These are phyloP conservation scores for Mythimna ferrago DNA, from an alignment of 2,888 invertebrate genomes.

Conservation along the genomic window DNA sequence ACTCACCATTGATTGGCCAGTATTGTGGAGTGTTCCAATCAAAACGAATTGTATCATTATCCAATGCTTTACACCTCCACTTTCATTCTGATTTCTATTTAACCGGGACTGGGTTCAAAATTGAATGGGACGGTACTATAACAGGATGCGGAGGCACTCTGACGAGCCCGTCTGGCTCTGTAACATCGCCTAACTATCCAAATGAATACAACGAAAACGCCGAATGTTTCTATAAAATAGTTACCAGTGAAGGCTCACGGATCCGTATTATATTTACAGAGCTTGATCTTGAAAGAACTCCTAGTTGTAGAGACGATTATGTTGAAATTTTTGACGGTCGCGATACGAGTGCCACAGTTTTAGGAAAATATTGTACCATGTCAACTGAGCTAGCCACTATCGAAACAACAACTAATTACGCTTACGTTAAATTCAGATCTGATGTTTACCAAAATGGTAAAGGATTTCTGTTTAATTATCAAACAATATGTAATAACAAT, in stretches of 20 bases:
- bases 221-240: constrained; percentile 95
- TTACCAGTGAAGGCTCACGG: constrained; percentile 93
- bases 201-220: constrained; percentile 92
- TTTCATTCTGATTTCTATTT: constrained; percentile 94
- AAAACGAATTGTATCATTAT: constrained; percentile 93
- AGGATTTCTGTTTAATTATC: constrained; percentile 95
- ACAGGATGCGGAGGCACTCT: constrained; percentile 96
- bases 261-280: constrained; percentile 93
- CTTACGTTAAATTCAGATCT: constrained; percentile 93
- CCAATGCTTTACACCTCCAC: constrained; percentile 93
- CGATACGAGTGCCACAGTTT: constrained; percentile 86
- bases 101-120: constrained; percentile 92
- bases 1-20: constrained; percentile 94
- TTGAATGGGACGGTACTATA: constrained; percentile 85
- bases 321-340: constrained; percentile 93
- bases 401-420: constrained; percentile 91
- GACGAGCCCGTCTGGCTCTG: constrained; percentile 92
- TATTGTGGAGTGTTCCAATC: constrained; percentile 94
- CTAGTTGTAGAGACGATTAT: constrained; percentile 92
- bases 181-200: constrained; percentile 97
- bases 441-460: constrained; percentile 92
- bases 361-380: constrained; percentile 92
- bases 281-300: constrained; percentile 92
- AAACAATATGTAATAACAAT: constrained; percentile 92
- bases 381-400: constrained; percentile 83